Base-by-base conservation (phyloP, 92 coral and sea anemone species). In the Porites evermanni region DNA sequence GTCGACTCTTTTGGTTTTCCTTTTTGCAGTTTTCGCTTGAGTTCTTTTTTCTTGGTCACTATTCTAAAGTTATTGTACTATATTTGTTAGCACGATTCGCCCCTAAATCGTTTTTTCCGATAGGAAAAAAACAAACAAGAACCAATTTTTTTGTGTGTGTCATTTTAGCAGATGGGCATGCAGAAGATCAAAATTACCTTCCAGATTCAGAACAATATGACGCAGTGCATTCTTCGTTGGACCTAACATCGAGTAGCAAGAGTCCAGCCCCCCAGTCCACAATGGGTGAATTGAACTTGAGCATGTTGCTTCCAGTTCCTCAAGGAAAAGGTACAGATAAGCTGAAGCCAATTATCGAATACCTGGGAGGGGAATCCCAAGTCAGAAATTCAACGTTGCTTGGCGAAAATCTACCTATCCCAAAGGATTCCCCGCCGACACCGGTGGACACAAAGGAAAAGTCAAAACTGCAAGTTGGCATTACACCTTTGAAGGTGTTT, bases 241-340 rank as follows among this genome's bases (percentile, higher is more conserved):
- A 72, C 23, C 87, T 64, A 14, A 73, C 79, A 53, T 19, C 78
- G 18, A 81, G 23, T 38, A 13, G 68, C 53, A 83, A 72, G 61
- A 53, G 4, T 13, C 72, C 79, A 3, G 38, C 65, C 1, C 73
- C 80, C 1, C 72, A 51, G 38, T 53, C 67, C 14, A 10, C 72
- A 83, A 64, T 74, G 24, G 79, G 72, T 52, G 79, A 72, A 61
- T 58, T 74, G 10, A 83, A 73, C 79, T 51, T 83, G 38, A 83
- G 80, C 56, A 83, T 83, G 87, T 74, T 83, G 23, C 87, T 83
- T 83, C 87, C 87, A 14, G 73, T 83, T 74, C 87, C 87, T 13
- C 87, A 83, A 64, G n/a, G 76, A 16, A 6, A 83, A 29, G 64
- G 26, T 8, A 14, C 87, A 2, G 80, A 83, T 83, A 52, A 60